Conservation (phyloP, 37 sponge, comb jelly and placozoan genomes). For the Hormiphora californensis region DNA sequence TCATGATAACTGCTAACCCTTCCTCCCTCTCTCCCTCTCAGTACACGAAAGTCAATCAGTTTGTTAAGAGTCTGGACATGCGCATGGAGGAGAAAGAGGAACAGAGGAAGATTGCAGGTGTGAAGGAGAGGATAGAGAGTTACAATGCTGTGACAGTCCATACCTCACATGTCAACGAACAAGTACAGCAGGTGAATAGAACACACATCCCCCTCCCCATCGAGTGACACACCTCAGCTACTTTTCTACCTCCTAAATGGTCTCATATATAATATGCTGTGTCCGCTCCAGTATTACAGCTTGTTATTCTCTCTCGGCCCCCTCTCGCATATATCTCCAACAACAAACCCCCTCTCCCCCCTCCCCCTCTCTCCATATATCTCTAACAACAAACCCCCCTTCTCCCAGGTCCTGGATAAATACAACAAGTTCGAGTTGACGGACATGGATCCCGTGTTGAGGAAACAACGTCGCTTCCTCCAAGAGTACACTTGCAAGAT, state of each 20-base stretch:
- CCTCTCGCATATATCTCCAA: too few relatives aligned
- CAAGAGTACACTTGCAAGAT: conserved; percentile 15
- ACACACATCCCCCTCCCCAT: too few relatives aligned
- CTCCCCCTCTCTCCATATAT: background rate
- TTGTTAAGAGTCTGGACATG: background rate
- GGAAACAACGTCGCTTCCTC: conserved; percentile 6
- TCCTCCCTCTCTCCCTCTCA: background rate
- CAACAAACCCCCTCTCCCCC: too few relatives aligned
- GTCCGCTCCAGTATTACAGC: too few relatives aligned
- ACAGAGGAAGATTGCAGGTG: background rate
- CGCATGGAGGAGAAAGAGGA: conserved; percentile 47
- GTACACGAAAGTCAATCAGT: background rate
- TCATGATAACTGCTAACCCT: background rate
- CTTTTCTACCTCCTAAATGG: too few relatives aligned
- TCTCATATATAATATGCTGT: too few relatives aligned
- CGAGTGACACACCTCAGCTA: too few relatives aligned
- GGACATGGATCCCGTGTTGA: conserved; percentile 29
- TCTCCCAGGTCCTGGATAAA: background rate
- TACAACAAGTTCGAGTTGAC: conserved; percentile 51
- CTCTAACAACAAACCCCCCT: background rate
- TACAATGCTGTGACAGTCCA: background rate
- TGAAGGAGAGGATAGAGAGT: conserved; percentile 37
- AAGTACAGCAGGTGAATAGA: background rate
- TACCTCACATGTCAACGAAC: background rate
- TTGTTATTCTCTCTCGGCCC: too few relatives aligned